Conservation (phyloP, 2,888 invertebrate species). For the Ormyrus nitidulus region DNA sequence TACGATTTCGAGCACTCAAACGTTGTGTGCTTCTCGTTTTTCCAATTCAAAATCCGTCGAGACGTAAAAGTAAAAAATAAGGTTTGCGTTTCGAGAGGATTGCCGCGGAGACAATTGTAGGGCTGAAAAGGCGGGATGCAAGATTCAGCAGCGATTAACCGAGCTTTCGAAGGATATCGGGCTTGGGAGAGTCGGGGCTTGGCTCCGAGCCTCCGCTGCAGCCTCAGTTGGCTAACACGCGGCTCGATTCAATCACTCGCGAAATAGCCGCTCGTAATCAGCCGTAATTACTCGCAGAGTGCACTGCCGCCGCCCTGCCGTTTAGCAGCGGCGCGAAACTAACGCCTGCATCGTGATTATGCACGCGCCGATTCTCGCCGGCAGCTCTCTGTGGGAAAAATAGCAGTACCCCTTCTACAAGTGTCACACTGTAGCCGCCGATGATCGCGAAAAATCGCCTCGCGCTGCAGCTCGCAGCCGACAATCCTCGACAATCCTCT, state of each 20-base stretch:
- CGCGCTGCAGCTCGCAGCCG: too few species aligned
- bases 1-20: too few species aligned
- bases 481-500: too few species aligned
- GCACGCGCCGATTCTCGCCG: background rate
- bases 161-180: background rate
- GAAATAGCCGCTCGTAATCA: constrained; percentile 51
- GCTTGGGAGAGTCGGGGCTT: constrained; percentile 7
- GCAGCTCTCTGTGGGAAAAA: background rate
- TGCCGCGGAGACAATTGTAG: too few species aligned
- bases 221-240: constrained; percentile 22
- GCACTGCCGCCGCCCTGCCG: constrained; percentile 24
- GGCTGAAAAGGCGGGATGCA: too few species aligned
- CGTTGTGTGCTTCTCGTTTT: too few species aligned
- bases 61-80: too few species aligned
- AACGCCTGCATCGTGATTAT: constrained; percentile 12
- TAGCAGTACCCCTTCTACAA: background rate
- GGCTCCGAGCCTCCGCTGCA: background rate
- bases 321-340: constrained; percentile 43
- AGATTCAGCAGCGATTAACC: too few species aligned
- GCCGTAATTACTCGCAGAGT: constrained; percentile 50
- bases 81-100: too few species aligned
- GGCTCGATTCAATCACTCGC: constrained; percentile 48
- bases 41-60: too few species aligned
- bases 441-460: too few species aligned
- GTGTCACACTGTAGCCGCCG: too few species aligned